Percentiles rank a stretch among this genome's conserved stretches.
phyloP scores from a whole-genome alignment of 2,888 invertebrate species.

The Labia minor region DNA sequence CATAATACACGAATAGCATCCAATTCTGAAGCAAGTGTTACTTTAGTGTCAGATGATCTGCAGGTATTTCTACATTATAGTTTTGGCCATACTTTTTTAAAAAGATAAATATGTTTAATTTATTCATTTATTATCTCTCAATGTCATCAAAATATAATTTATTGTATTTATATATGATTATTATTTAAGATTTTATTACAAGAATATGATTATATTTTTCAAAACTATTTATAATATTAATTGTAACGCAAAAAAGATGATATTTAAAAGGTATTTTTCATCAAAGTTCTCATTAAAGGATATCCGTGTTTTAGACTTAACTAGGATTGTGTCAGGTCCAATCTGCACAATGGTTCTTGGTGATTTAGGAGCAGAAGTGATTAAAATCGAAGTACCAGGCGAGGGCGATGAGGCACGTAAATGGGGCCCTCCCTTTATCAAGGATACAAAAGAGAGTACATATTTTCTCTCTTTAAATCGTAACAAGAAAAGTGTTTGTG shows the following conservation, averaged over 20 bases:
- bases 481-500: slow-evolving; percentile 85
- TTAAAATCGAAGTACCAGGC: slow-evolving; percentile 80
- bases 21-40: slow-evolving; percentile 21
- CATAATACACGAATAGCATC: slow-evolving; percentile 19
- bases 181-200: too few relatives aligned
- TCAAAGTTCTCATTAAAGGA: slow-evolving; percentile 51
- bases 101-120: too few relatives aligned
- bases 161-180: background rate
- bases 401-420: slow-evolving; percentile 77
- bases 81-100: background rate
- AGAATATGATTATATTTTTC: too few relatives aligned
- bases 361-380: slow-evolving; percentile 84
- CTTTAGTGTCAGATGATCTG: slow-evolving; percentile 20
- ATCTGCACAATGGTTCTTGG: slow-evolving; percentile 88
- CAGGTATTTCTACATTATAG: background rate
- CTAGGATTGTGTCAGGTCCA: slow-evolving; percentile 85
- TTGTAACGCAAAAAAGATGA: too few relatives aligned
- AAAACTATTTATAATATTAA: too few relatives aligned
- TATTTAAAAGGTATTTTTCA: background rate
- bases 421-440: slow-evolving; percentile 86
- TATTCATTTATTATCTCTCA: too few relatives aligned
- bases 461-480: slow-evolving; percentile 85
- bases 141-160: background rate
- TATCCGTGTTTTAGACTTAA: slow-evolving; percentile 65
- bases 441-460: slow-evolving; percentile 51